phyloP scores from a whole-genome alignment of 2,113 vertebrate species.

The Colistium nudipinnis region DNA sequence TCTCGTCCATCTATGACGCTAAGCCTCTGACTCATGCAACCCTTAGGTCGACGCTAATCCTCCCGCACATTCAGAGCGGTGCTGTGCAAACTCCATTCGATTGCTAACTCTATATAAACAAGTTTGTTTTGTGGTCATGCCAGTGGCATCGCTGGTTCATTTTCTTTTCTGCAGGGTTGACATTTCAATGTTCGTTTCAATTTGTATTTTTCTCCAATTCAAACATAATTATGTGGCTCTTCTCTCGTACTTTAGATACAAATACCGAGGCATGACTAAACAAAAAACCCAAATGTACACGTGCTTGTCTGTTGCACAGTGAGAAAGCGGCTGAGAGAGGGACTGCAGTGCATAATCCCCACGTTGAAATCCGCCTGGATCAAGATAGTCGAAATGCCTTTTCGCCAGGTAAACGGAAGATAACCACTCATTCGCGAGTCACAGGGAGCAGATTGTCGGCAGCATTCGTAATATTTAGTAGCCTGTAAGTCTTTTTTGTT shows the following conservation, averaged over 20 bases:
- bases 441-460: neutral
- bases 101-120: neutral
- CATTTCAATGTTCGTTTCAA: neutral
- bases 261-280: no score
- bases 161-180: no score
- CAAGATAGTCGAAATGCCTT: conserved; percentile 15
- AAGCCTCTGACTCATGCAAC: neutral
- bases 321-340: neutral
- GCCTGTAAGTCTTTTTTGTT: no score
- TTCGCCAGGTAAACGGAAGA: conserved; percentile 50
- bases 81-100: neutral
- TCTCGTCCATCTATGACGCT: neutral
- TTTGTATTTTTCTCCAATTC: neutral
- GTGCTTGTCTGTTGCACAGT: conserved; percentile 40
- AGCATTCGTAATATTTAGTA: no score
- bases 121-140: neutral
- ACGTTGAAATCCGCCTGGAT: conserved; percentile 4
- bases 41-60: neutral
- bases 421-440: neutral
- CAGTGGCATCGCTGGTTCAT: neutral
- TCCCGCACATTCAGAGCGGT: neutral
- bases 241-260: no score
- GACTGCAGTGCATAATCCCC: neutral
- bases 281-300: no score
- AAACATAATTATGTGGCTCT: neutral